These are phyloP conservation scores for Blera fallax DNA, from an alignment of 2,888 invertebrate species.

Conservation along the genomic window DNA sequence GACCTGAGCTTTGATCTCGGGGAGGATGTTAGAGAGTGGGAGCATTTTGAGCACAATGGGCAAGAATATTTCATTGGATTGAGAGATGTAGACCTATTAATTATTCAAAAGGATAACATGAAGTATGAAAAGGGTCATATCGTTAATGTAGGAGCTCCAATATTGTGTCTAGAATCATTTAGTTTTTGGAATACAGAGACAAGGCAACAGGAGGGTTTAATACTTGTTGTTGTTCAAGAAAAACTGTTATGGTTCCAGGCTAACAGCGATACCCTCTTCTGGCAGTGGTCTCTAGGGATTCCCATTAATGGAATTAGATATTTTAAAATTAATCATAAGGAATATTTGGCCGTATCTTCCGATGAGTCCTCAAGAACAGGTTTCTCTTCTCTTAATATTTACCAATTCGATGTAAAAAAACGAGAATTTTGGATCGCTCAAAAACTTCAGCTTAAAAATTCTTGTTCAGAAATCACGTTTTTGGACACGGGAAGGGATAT, in stretches of 20 bases:
- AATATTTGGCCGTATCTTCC: conserved; percentile 76
- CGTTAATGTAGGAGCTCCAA: conserved; percentile 71
- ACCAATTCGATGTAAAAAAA: conserved; percentile 75
- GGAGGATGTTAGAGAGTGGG: conserved; percentile 77
- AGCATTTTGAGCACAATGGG: conserved; percentile 75
- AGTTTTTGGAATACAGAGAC: conserved; percentile 76
- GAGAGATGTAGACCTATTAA: conserved; percentile 74
- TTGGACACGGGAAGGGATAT: conserved; percentile 79
- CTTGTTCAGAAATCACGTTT: conserved; percentile 75
- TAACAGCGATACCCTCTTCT: conserved; percentile 73
- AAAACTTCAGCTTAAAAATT: conserved; percentile 75
- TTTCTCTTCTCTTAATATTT: conserved; percentile 76
- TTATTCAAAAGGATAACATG: conserved; percentile 73
- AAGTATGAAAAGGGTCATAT: conserved; percentile 67
- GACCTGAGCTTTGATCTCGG: conserved; percentile 76
- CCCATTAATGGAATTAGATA: conserved; percentile 74
- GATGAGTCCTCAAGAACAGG: conserved; percentile 67
- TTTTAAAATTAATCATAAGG: conserved; percentile 75
- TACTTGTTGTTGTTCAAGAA: conserved; percentile 74
- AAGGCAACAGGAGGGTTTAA: conserved; percentile 75
- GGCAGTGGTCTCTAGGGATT: conserved; percentile 77
- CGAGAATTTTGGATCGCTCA: conserved; percentile 80
- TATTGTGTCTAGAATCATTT: conserved; percentile 75
- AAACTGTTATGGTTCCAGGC: conserved; percentile 77
- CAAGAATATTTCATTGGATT: conserved; percentile 77